Percentiles rank a stretch among this genome's conserved stretches.
Conservation (phyloP, 2,113 vertebrate species). For the Phrynosoma blainvillii region DNA sequence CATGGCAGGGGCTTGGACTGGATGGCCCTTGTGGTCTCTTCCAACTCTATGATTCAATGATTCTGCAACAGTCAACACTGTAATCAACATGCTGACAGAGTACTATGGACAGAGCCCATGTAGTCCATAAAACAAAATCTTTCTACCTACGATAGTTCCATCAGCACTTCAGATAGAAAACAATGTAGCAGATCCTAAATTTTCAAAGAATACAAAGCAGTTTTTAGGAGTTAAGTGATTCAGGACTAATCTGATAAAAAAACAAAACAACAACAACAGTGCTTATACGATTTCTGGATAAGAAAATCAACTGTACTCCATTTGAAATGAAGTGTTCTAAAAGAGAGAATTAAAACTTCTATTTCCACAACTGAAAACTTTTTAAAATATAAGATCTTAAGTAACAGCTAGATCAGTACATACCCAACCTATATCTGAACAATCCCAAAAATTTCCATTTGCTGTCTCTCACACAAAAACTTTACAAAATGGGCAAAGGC, state of each 20-base stretch:
- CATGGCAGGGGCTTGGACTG: no score
- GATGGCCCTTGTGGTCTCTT: no score
- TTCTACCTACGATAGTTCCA: not conserved
- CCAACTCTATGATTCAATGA: no score
- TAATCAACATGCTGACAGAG: not conserved
- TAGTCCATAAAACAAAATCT: not conserved
- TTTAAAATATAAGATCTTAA: not conserved
- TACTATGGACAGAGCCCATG: not conserved
- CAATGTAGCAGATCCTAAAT: not conserved
- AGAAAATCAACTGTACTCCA: not conserved
- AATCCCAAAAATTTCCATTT: not conserved
- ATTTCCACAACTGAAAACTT: not conserved
- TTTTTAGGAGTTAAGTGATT: not conserved
- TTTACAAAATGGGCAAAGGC: not conserved
- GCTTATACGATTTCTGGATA: no score
- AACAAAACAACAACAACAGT: no score
- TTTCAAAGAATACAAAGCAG: not conserved
- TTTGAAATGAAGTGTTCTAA: not conserved
- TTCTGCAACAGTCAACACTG: not conserved
- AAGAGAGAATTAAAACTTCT: not conserved
- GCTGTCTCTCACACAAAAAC: not conserved
- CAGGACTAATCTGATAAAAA: not conserved
- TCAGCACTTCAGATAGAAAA: not conserved
- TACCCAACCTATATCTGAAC: not conserved
- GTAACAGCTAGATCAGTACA: not conserved